Conservation (phyloP, 2,113 vertebrate genomes). For the Alethe diademata region DNA sequence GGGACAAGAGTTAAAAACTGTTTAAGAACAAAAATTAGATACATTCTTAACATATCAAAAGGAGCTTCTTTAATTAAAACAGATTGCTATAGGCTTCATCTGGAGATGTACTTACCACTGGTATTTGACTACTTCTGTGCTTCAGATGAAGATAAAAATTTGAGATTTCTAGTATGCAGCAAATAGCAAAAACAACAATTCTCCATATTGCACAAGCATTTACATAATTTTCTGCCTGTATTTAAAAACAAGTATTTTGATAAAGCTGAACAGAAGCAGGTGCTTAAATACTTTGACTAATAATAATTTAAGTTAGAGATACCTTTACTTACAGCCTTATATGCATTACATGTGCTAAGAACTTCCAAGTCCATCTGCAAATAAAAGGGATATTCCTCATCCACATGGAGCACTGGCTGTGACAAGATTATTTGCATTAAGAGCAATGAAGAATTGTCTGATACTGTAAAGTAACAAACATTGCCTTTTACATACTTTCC, state of each 20-base stretch:
- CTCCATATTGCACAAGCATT: not conserved
- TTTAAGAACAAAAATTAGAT: not conserved
- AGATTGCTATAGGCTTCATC: slow-evolving; percentile 79
- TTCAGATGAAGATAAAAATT: slow-evolving; percentile 45
- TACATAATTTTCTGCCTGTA: not conserved
- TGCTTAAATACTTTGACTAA: not conserved
- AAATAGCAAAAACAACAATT: not conserved
- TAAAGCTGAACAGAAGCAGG: not conserved
- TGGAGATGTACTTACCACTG: slow-evolving; percentile 80
- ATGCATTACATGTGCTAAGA: not conserved
- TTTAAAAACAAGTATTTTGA: not conserved
- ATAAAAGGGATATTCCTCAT: not conserved
- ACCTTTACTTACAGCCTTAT: not conserved
- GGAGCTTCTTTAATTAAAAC: slow-evolving; percentile 76
- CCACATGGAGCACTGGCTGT: not conserved
- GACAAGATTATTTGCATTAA: not conserved
- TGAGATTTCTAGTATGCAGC: not conserved
- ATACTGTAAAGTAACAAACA: not conserved
- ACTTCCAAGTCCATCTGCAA: not conserved
- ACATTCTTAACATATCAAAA: slow-evolving; percentile 55
- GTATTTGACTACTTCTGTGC: slow-evolving; percentile 45
- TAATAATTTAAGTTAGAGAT: not conserved
- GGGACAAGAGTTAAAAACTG: not conserved
- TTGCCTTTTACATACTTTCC: not conserved
- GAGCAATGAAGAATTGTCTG: not conserved